Conservation (phyloP, 2,797 vertebrate genomes). For the Enoplosus armatus region DNA sequence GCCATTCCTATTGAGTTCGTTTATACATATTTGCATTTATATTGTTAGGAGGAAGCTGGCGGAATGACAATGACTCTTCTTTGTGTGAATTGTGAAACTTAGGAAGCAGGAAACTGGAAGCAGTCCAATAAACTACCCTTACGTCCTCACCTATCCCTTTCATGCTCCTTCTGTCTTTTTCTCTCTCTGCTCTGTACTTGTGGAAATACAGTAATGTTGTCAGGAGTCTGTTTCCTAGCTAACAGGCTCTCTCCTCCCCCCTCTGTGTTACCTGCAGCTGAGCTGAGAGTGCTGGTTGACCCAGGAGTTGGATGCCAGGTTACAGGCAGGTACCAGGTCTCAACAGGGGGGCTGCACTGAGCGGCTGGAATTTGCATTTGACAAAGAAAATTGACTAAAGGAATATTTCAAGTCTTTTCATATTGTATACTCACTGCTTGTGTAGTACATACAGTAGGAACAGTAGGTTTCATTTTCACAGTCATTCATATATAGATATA, state of each 20-base stretch:
- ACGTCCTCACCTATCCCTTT: constrained; percentile 36
- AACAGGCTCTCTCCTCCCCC: constrained; percentile 69
- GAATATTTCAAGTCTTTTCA: constrained; percentile 52
- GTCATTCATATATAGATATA: constrained; percentile 9
- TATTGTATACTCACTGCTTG: constrained; percentile 32
- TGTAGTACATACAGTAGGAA: background rate
- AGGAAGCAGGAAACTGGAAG: constrained; percentile 25
- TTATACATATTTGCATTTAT: constrained; percentile 79
- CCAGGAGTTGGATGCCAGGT: constrained; percentile 71
- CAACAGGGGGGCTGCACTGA: constrained; percentile 50
- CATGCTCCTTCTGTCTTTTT: constrained; percentile 12
- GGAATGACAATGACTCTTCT: constrained; percentile 69
- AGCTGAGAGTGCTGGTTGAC: constrained; percentile 67
- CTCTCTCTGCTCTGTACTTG: constrained; percentile 36
- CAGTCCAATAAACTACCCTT: background rate
- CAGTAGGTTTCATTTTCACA: constrained; percentile 20
- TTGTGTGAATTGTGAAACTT: constrained; percentile 45
- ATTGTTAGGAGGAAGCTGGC: constrained; percentile 60
- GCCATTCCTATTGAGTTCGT: constrained; percentile 48
- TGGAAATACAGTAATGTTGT: constrained; percentile 37
- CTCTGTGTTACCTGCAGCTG: constrained; percentile 74
- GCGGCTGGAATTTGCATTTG: constrained; percentile 38
- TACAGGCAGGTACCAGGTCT: constrained; percentile 73
- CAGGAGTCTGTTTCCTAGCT: constrained; percentile 58
- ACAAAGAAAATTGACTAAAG: constrained; percentile 39